phyloP scores from a whole-genome alignment of 1,140 invertebrate species.

The Platyura marginata region DNA sequence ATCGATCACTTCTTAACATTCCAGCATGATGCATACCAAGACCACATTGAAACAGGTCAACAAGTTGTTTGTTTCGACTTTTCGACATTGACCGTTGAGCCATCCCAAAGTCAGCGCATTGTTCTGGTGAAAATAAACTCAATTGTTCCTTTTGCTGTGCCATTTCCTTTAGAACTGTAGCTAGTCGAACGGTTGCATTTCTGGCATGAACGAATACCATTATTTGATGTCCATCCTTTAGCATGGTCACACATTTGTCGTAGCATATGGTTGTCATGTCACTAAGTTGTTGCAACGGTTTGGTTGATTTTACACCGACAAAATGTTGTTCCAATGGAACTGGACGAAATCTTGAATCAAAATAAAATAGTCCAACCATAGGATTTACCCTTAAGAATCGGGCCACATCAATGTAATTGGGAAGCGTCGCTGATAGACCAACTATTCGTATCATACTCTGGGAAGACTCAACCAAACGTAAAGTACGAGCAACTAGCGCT shows the following conservation, averaged over 20 bases:
- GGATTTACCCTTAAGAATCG: conserved; percentile 88
- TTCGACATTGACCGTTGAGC: conserved; percentile 44
- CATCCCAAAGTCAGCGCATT: conserved; percentile 33
- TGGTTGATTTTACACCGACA: conserved; percentile 71
- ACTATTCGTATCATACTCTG: conserved; percentile 96
- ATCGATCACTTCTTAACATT: conserved; percentile 28
- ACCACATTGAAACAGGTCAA: conserved; percentile 69
- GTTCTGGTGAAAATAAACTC: conserved; percentile 46
- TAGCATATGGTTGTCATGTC: conserved; percentile 91
- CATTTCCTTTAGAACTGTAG: conserved; percentile 55
- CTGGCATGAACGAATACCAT: conserved; percentile 99
- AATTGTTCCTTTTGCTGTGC: conserved; percentile 54
- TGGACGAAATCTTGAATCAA: conserved; percentile 89
- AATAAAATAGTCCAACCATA: conserved; percentile 85
- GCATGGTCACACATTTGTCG: conserved; percentile 75
- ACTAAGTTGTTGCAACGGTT: conserved; percentile 54
- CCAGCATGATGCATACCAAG: conserved; percentile 96
- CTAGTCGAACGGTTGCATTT: conserved; percentile 84
- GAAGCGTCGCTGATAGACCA: conserved; percentile 93
- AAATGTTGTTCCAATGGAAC: conserved; percentile 89
- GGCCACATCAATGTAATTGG: conserved; percentile 95
- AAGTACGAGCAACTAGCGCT: conserved; percentile 85
- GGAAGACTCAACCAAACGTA: conserved; percentile 84
- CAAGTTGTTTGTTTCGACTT: conserved; percentile 55
- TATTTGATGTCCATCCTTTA: conserved; percentile 83